Conservation (phyloP, 1,140 invertebrate genomes). For the Ceratoteleas bidentatus region DNA sequence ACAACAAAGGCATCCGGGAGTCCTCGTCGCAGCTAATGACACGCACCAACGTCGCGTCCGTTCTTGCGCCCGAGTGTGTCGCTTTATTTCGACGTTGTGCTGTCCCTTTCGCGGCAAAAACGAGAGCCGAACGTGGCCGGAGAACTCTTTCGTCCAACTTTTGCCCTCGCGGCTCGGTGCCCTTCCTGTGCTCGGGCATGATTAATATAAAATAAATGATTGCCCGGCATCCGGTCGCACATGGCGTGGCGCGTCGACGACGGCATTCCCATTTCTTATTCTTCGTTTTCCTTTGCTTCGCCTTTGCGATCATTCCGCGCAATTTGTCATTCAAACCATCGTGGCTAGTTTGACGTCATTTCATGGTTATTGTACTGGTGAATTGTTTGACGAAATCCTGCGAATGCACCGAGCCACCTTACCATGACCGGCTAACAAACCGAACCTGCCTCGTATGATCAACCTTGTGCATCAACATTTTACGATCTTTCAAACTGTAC, state of each 20-base stretch:
- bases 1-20: conserved; percentile 73
- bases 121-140: conserved; percentile 45
- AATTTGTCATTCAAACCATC: conserved; percentile 80
- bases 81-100: conserved; percentile 51
- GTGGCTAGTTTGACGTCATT: conserved; percentile 80
- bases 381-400: conserved; percentile 72
- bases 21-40: conserved; percentile 78
- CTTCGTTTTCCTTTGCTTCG: conserved; percentile 64
- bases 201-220: conserved; percentile 82
- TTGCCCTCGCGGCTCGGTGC: conserved; percentile 66
- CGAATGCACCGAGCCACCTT: conserved; percentile 51
- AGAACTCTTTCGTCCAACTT: conserved; percentile 62
- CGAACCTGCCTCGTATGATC: conserved; percentile 44
- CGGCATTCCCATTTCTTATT: conserved; percentile 71
- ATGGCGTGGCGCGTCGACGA: conserved; percentile 70
- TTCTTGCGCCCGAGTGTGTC: conserved; percentile 41
- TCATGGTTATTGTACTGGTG: conserved; percentile 79
- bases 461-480: conserved; percentile 60
- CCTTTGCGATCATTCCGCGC: conserved; percentile 78
- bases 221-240: conserved; percentile 79
- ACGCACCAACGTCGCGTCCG: conserved; percentile 74
- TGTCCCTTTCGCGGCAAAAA: conserved; percentile 41
- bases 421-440: conserved; percentile 62
- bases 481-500: conserved; percentile 38
- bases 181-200: conserved; percentile 73